These are phyloP conservation scores for Pilophorus perplexus DNA, from an alignment of 2,888 invertebrate species.

Conservation along the genomic window DNA sequence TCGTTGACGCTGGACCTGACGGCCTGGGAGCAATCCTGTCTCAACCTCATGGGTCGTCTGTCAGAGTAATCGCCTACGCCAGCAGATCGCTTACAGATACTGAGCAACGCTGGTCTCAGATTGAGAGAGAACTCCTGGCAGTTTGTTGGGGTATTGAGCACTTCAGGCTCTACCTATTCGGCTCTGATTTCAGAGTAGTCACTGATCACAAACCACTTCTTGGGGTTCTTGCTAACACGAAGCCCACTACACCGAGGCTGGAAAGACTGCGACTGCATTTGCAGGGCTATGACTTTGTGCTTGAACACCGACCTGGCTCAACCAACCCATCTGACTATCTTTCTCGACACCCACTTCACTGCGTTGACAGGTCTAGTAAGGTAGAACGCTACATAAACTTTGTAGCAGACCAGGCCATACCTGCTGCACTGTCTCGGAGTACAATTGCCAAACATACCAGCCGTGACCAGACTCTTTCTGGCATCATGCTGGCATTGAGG, in stretches of 20 bases:
- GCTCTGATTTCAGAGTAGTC: neutral
- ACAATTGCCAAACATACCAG: neutral
- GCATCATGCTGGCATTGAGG: neutral
- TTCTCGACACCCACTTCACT: neutral
- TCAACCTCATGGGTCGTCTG: neutral
- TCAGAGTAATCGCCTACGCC: neutral
- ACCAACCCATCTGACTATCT: neutral
- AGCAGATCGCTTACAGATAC: neutral
- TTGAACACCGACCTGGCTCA: neutral
- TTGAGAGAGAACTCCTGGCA: neutral
- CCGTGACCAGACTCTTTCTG: neutral
- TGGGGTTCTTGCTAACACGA: neutral
- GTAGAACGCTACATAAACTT: no score
- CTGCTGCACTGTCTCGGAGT: neutral
- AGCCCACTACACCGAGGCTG: neutral
- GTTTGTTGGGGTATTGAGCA: neutral
- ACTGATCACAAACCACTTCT: conserved; percentile 21
- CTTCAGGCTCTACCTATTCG: neutral
- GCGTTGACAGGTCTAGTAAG: neutral
- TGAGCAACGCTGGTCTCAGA: neutral
- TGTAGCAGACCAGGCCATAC: neutral
- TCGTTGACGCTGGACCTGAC: conserved; percentile 11
- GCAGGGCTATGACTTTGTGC: conserved; percentile 1
- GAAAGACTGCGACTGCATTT: neutral
- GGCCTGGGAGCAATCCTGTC: neutral